A percentile compares a stretch with the other conserved stretches of the same genome.
Evolutionary conservation across 2,113 vertebrate species (phyloP).

Genomic region (Cacatua alba): DNA sequence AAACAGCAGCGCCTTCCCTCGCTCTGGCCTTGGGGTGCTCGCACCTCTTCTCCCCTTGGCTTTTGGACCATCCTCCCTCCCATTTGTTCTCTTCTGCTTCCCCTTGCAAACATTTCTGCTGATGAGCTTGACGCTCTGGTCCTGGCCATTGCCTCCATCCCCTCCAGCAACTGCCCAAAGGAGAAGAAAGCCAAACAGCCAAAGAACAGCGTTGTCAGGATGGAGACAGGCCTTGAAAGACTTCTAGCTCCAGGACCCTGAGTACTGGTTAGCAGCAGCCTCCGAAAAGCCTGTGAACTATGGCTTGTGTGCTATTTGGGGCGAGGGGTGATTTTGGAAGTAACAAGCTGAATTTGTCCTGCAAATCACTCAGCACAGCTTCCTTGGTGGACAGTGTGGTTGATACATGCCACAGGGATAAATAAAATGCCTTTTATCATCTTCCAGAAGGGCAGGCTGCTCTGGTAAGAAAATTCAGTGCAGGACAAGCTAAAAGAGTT

Average conservation of each 20-base stretch:
- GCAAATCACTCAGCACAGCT: not conserved
- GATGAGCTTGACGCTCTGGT: not conserved
- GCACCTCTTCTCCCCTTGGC: not conserved
- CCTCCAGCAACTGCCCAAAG: not conserved
- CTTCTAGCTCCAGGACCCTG: not conserved
- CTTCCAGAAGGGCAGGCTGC: not conserved
- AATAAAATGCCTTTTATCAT: constrained; percentile 3
- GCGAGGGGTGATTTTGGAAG: not conserved
- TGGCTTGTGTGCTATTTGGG: not conserved
- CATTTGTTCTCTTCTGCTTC: not conserved
- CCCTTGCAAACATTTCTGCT: not conserved
- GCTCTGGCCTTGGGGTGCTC: not conserved
- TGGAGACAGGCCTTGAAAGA: not conserved
- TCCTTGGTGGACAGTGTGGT: not conserved
- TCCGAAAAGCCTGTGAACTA: not conserved
- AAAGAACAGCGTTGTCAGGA: not conserved
- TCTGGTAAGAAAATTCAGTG: not conserved
- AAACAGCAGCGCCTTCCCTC: not conserved
- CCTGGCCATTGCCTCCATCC: not conserved
- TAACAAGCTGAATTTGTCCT: not conserved
- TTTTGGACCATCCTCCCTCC: not conserved
- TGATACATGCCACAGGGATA: not conserved
- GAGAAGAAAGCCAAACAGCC: not conserved
- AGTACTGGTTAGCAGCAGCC: not conserved
- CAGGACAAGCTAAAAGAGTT: not conserved